These are phyloP conservation scores for Hyposmocoma kahamanoa DNA, from an alignment of 1,140 invertebrate species.

Conservation along the genomic window DNA sequence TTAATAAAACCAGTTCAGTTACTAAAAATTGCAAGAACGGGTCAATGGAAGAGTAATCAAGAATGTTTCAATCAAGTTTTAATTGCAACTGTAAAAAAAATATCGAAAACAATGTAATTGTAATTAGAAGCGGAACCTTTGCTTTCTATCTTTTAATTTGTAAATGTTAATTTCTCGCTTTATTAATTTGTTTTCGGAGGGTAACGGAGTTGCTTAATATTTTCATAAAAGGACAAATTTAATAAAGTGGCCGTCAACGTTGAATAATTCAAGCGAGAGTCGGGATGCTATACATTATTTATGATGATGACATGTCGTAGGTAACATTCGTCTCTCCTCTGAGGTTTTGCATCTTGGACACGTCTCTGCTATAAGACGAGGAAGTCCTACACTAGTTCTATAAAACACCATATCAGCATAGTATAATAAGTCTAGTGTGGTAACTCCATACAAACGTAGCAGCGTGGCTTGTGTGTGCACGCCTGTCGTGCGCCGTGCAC, in stretches of 20 bases:
- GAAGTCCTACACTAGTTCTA: constrained; percentile 24
- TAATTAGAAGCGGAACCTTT: neutral
- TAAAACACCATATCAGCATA: constrained; percentile 9
- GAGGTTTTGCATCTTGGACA: constrained; percentile 64
- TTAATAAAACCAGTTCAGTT: too few relatives aligned
- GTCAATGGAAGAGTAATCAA: too few relatives aligned
- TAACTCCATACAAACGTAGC: too few relatives aligned
- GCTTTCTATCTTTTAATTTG: constrained; percentile 13
- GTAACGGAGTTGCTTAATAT: constrained; percentile 31
- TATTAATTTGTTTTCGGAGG: constrained; percentile 43
- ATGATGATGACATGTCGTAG: constrained; percentile 63
- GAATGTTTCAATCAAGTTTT: too few relatives aligned
- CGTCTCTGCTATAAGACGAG: constrained; percentile 51
- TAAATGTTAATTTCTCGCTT: constrained; percentile 11
- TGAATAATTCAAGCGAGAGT: constrained; percentile 59
- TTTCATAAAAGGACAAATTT: constrained; percentile 68
- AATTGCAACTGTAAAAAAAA: too few relatives aligned
- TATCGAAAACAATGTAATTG: neutral
- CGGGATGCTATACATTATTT: constrained; percentile 61
- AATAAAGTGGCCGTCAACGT: constrained; percentile 61
- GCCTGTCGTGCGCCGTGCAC: too few relatives aligned
- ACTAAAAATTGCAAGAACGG: too few relatives aligned
- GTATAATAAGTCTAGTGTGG: too few relatives aligned
- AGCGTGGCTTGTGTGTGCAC: too few relatives aligned
- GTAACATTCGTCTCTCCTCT: constrained; percentile 49